phyloP scores from a whole-genome alignment of 2,888 invertebrate species.

The Poecilus cupreus region DNA sequence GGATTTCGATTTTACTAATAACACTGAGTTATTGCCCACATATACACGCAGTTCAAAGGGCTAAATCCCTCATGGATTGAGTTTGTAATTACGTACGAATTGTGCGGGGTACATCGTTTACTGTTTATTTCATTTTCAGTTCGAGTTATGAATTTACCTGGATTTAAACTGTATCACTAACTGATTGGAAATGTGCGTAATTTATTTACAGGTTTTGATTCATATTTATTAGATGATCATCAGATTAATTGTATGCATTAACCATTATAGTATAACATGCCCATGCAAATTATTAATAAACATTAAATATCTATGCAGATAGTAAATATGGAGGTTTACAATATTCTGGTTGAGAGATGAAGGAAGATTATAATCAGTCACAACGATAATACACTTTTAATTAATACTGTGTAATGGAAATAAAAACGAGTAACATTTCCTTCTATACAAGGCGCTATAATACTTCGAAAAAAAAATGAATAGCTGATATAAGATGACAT shows the following conservation, averaged over 20 bases:
- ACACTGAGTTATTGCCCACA: slow-evolving; percentile 25
- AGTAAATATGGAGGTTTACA: no score
- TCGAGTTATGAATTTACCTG: slow-evolving; percentile 10
- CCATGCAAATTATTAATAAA: no score
- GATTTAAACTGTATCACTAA: slow-evolving; percentile 27
- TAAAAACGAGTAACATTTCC: no score
- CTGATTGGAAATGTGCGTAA: neutral
- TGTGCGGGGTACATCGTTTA: slow-evolving; percentile 13
- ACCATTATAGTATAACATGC: no score
- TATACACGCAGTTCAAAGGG: slow-evolving; percentile 34
- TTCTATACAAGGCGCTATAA: no score
- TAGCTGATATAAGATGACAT: no score
- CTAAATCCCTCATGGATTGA: slow-evolving; percentile 37
- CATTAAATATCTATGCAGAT: no score
- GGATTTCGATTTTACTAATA: slow-evolving; percentile 47
- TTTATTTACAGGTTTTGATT: neutral
- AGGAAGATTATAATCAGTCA: no score
- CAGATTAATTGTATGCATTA: neutral
- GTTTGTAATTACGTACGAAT: slow-evolving; percentile 45
- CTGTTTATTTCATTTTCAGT: slow-evolving; percentile 28
- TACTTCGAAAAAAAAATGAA: no score
- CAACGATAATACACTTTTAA: no score
- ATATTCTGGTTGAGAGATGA: no score
- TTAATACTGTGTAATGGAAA: no score
- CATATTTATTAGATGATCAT: neutral